These are phyloP conservation scores for Drosophila demipolita DNA, from an alignment of 2,888 invertebrate genomes.

Conservation along the genomic window DNA sequence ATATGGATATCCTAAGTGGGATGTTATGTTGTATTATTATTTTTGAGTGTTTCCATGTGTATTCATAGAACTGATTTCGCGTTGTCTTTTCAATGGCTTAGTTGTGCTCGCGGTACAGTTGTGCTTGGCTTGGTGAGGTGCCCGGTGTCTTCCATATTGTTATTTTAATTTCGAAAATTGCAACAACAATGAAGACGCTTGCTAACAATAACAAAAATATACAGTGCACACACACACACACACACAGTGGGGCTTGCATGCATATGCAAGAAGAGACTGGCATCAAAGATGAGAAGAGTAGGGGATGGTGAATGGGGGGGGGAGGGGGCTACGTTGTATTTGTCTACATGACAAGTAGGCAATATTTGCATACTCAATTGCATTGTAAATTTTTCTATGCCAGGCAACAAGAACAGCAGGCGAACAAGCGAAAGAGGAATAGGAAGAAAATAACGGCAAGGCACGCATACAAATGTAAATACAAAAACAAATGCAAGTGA, in stretches of 20 bases:
- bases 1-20: neutral
- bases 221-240: slow-evolving; percentile 23
- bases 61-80: slow-evolving; percentile 2
- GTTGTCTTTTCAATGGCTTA: neutral
- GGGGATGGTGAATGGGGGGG: slow-evolving; percentile 5
- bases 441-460: slow-evolving; percentile 36
- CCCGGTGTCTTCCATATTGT: slow-evolving; percentile 63
- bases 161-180: slow-evolving; percentile 76
- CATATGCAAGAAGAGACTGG: slow-evolving; percentile 38
- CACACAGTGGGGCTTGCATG: slow-evolving; percentile 25
- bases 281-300: slow-evolving; percentile 17
- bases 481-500: slow-evolving; percentile 40
- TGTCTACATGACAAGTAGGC: slow-evolving; percentile 82
- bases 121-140: slow-evolving; percentile 26
- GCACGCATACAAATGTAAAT: slow-evolving; percentile 45
- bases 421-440: slow-evolving; percentile 11
- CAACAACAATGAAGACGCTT: slow-evolving; percentile 70
- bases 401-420: slow-evolving; percentile 28
- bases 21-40: neutral
- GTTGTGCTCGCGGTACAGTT: slow-evolving; percentile 55
- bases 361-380: slow-evolving; percentile 85
- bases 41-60: neutral
- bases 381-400: slow-evolving; percentile 83
- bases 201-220: slow-evolving; percentile 65
- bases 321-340: slow-evolving; percentile 57